phyloP scores from a whole-genome alignment of 1,140 invertebrate species.

The Zaprionus taronus region DNA sequence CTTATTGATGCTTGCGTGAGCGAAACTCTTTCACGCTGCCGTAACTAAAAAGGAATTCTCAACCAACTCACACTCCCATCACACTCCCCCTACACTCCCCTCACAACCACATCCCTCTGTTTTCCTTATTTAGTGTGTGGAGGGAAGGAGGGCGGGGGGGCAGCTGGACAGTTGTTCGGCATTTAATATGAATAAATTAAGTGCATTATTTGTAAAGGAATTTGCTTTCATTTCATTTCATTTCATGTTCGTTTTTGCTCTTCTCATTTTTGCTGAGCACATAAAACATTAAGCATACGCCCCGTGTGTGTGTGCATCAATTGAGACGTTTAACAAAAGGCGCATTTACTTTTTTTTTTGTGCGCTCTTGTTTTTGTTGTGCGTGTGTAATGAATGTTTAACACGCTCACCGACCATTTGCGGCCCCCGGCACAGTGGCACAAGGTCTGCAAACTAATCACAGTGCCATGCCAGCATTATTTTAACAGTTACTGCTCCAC shows the following conservation, averaged over 20 bases:
- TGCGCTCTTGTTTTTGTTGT: neutral
- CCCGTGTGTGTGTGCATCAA: slow-evolving; percentile 50
- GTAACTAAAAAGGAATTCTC: slow-evolving; percentile 23
- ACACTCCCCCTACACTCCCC: no score
- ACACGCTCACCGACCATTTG: slow-evolving; percentile 28
- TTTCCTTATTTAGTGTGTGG: slow-evolving; percentile 7
- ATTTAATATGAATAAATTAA: slow-evolving; percentile 68
- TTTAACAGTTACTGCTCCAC: neutral
- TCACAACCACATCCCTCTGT: neutral
- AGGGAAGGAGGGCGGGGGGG: neutral
- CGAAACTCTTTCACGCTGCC: slow-evolving; percentile 27
- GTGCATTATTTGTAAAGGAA: slow-evolving; percentile 48
- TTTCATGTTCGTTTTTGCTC: neutral
- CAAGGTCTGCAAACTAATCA: neutral
- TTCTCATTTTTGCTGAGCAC: slow-evolving; percentile 27
- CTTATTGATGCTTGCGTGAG: slow-evolving; percentile 43
- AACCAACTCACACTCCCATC: neutral
- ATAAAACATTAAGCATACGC: slow-evolving; percentile 73
- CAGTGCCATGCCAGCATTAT: neutral
- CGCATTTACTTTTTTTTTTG: slow-evolving; percentile 62
- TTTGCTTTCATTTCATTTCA: slow-evolving; percentile 27
- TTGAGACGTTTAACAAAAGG: slow-evolving; percentile 77
- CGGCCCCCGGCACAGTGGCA: slow-evolving; percentile 22
- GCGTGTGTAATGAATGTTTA: slow-evolving; percentile 45
- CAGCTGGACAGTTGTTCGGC: slow-evolving; percentile 28